Conservation (phyloP, 2,113 vertebrate species). For the Seriola dumerili region DNA sequence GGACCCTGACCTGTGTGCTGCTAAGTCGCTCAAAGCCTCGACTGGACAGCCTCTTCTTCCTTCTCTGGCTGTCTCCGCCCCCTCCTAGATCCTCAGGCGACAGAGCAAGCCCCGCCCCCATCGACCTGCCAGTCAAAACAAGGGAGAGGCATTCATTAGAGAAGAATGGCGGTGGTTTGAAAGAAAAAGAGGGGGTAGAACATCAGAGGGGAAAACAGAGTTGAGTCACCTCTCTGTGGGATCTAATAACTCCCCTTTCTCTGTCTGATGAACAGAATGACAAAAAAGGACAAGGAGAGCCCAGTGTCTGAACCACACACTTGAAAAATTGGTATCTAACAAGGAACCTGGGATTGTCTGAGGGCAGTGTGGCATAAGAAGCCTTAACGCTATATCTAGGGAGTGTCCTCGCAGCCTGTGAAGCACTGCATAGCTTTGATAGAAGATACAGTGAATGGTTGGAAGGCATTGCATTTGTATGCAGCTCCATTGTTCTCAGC, state of each 20-base stretch:
- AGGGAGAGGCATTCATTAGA: slow-evolving; percentile 61
- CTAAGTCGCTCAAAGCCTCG: slow-evolving; percentile 81
- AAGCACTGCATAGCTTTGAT: slow-evolving; percentile 59
- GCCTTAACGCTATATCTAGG: slow-evolving; percentile 48
- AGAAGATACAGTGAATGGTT: slow-evolving; percentile 51
- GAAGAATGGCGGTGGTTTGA: slow-evolving; percentile 45
- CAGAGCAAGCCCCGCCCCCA: slow-evolving; percentile 88
- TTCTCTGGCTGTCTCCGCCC: slow-evolving; percentile 86
- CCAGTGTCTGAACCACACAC: slow-evolving; percentile 48
- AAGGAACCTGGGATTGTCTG: slow-evolving; percentile 65
- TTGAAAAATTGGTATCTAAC: slow-evolving; percentile 72
- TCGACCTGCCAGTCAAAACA: slow-evolving; percentile 84
- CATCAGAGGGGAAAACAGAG: slow-evolving; percentile 66
- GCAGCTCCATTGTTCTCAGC: slow-evolving; percentile 66
- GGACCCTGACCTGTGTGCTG: slow-evolving; percentile 77
- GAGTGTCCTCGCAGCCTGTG: slow-evolving; percentile 48
- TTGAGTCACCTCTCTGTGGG: slow-evolving; percentile 72
- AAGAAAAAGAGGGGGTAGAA: slow-evolving; percentile 46
- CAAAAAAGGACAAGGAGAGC: slow-evolving; percentile 52
- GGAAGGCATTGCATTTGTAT: slow-evolving; percentile 67
- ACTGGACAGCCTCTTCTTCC: slow-evolving; percentile 89
- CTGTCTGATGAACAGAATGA: slow-evolving; percentile 60
- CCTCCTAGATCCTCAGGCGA: slow-evolving; percentile 88
- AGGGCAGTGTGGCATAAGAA: slow-evolving; percentile 65
- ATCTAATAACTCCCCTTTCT: slow-evolving; percentile 68